phyloP scores from a whole-genome alignment of 2,113 vertebrate species.

The Neodontobutis hainanensis region DNA sequence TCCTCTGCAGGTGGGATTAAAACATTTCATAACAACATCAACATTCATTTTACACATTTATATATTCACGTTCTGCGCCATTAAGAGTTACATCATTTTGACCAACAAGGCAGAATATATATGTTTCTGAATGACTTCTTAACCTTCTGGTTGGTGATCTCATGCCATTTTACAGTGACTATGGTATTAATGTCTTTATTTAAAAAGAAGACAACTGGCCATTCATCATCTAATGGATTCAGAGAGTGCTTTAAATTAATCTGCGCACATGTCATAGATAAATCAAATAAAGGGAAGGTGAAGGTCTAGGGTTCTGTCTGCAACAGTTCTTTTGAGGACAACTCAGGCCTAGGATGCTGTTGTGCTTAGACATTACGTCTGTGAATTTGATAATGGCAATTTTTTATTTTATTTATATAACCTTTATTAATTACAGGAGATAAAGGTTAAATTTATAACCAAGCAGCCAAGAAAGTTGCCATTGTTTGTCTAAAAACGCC shows the following conservation, averaged over 20 bases:
- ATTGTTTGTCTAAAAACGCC: no score
- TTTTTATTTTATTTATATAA: no score
- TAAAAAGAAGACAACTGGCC: background rate
- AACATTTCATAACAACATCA: background rate
- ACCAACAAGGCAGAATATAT: no score
- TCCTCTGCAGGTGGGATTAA: conserved; percentile 90
- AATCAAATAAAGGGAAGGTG: background rate
- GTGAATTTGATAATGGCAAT: background rate
- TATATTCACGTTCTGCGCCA: background rate
- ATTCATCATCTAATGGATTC: background rate
- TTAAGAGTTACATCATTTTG: no score
- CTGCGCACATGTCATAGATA: background rate
- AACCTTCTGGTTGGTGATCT: background rate
- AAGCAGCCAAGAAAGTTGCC: no score
- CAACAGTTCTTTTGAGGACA: background rate
- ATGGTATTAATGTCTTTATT: background rate
- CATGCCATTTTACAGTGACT: background rate
- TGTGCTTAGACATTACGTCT: background rate
- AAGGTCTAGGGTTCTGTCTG: no score
- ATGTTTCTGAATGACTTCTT: no score
- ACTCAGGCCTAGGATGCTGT: background rate
- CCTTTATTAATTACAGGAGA: no score
- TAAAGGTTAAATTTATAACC: no score
- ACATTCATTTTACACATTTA: no score
- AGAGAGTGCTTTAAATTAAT: background rate